These are phyloP conservation scores for Myiozetetes cayanensis DNA, from an alignment of 2,113 vertebrate genomes.

Conservation along the genomic window DNA sequence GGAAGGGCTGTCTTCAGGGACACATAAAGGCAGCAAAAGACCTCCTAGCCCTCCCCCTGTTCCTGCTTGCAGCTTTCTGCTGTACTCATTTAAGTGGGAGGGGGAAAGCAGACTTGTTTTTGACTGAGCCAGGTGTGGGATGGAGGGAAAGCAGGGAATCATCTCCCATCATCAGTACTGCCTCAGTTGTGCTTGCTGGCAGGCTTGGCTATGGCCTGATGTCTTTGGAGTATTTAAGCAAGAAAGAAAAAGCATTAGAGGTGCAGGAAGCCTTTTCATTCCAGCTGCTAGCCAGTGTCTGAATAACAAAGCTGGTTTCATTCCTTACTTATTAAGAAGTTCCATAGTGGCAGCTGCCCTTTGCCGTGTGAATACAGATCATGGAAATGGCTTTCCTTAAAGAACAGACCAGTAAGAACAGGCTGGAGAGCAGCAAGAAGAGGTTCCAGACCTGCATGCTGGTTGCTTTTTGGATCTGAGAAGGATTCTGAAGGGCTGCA, in stretches of 20 bases:
- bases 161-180: neutral
- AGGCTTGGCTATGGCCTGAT: neutral
- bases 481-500: neutral
- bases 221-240: neutral
- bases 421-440: neutral
- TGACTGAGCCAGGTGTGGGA: neutral
- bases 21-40: neutral
- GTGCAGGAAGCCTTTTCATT: neutral
- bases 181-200: neutral
- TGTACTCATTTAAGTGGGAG: neutral
- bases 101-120: neutral
- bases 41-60: neutral
- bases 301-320: neutral
- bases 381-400: neutral
- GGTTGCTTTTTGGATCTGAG: neutral
- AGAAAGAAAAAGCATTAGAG: neutral
- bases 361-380: neutral
- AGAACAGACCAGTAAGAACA: neutral
- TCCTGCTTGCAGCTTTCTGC: neutral
- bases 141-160: neutral
- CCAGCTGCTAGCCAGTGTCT: neutral
- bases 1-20: neutral
- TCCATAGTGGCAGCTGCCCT: neutral
- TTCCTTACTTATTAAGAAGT: neutral
- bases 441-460: neutral